Evolutionary conservation across 2,113 vertebrate species (phyloP).

Genomic region (Passer domesticus): DNA sequence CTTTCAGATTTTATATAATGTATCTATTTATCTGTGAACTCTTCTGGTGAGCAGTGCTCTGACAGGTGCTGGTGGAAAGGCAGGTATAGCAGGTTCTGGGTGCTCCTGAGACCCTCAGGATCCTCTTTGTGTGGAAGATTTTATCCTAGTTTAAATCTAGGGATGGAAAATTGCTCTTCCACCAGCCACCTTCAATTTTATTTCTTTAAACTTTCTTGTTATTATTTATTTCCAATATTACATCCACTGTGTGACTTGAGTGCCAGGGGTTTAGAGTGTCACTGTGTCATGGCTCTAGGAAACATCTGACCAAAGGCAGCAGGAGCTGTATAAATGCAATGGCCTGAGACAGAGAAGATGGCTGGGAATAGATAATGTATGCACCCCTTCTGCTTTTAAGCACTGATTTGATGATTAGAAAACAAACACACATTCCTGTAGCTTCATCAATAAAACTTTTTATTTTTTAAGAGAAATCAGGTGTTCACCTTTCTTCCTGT

Average conservation of each 20-base stretch:
- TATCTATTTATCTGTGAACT: background rate
- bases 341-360: background rate
- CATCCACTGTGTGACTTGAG: fast-evolving
- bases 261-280: background rate
- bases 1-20: background rate
- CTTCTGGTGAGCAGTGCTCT: background rate
- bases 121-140: background rate
- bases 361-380: background rate
- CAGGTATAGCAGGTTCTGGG: background rate
- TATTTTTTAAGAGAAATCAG: background rate
- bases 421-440: background rate
- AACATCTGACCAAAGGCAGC: background rate
- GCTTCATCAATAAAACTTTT: background rate
- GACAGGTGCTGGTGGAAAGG: background rate
- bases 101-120: background rate
- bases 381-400: background rate
- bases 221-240: background rate
- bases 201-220: background rate
- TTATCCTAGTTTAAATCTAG: background rate
- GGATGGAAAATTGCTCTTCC: background rate
- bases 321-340: background rate
- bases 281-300: background rate
- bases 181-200: background rate
- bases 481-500: background rate
- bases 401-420: background rate